Percentiles rank a stretch among this genome's conserved stretches.
Evolutionary conservation across 2,888 invertebrate genomes (phyloP).

Genomic region (Caenorhabditis virilis): DNA sequence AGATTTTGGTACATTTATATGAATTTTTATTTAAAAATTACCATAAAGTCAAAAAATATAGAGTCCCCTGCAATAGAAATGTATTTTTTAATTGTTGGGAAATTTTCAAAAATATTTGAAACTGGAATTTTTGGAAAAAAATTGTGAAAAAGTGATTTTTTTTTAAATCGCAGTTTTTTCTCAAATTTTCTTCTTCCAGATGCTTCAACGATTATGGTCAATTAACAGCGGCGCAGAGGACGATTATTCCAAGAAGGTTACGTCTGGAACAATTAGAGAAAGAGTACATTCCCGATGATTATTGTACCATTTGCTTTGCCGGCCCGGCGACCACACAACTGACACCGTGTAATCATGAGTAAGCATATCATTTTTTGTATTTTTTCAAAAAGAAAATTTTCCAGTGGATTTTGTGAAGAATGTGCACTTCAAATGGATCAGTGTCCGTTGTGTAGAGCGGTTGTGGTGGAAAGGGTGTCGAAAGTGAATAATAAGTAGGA

Average conservation of each 20-base stretch:
- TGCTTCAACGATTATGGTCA: slow-evolving; percentile 75
- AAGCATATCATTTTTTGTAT: slow-evolving; percentile 66
- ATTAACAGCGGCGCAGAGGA: slow-evolving; percentile 80
- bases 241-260: slow-evolving; percentile 82
- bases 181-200: slow-evolving; percentile 7
- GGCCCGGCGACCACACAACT: slow-evolving; percentile 79
- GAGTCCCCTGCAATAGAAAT: no score
- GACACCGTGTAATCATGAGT: slow-evolving; percentile 84
- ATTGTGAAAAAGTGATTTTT: no score
- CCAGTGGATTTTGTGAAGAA: slow-evolving; percentile 81
- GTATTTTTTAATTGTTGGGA: background rate
- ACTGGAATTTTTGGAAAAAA: slow-evolving; percentile 52
- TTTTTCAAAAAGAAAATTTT: no score
- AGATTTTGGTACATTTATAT: no score
- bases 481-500: slow-evolving; percentile 14
- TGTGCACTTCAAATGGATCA: slow-evolving; percentile 81
- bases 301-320: slow-evolving; percentile 87
- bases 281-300: slow-evolving; percentile 75
- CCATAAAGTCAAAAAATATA: no score
- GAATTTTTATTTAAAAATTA: no score
- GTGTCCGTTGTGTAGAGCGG: slow-evolving; percentile 85
- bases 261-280: slow-evolving; percentile 79
- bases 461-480: slow-evolving; percentile 71
- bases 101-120: background rate
- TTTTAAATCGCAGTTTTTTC: no score